Conservation (phyloP, 2,888 invertebrate species). For the Phytoseiulus persimilis region DNA sequence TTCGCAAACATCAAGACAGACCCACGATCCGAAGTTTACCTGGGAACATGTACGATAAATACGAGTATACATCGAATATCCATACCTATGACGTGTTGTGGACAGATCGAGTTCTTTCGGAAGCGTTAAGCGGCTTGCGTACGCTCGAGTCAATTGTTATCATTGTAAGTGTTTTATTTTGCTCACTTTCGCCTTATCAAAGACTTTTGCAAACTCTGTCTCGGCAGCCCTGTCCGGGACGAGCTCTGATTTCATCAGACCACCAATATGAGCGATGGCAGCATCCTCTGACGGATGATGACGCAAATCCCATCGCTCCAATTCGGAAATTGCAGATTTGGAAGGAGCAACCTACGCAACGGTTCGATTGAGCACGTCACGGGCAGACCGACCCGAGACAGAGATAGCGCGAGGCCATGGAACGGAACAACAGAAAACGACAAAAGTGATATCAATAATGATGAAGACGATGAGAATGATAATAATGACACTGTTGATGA, state of each 20-base stretch:
- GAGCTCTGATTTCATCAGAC: not conserved
- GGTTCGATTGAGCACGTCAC: not conserved
- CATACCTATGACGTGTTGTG: not conserved
- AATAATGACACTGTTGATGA: slow-evolving; percentile 8
- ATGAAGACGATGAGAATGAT: not conserved
- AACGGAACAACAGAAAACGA: slow-evolving; percentile 16
- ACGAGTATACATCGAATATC: not conserved
- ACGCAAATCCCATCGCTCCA: not conserved
- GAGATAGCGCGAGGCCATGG: not conserved
- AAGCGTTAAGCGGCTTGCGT: not conserved
- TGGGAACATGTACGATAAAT: not conserved
- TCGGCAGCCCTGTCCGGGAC: not conserved
- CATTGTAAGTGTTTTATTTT: not conserved
- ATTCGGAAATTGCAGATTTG: not conserved
- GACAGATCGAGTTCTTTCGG: not conserved
- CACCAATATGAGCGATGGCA: not conserved
- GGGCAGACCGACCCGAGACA: not conserved
- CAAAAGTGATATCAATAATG: slow-evolving; percentile 11
- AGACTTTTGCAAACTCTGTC: not conserved
- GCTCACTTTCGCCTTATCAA: not conserved
- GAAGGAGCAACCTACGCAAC: not conserved
- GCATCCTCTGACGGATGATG: too few relatives aligned
- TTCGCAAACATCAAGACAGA: not conserved
- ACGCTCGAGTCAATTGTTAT: not conserved
- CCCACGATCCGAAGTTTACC: not conserved